A percentile compares a stretch with the other conserved stretches of the same genome.
Evolutionary conservation across 1,140 invertebrate species (phyloP).

Genomic region (Oreohelix idahoensis): DNA sequence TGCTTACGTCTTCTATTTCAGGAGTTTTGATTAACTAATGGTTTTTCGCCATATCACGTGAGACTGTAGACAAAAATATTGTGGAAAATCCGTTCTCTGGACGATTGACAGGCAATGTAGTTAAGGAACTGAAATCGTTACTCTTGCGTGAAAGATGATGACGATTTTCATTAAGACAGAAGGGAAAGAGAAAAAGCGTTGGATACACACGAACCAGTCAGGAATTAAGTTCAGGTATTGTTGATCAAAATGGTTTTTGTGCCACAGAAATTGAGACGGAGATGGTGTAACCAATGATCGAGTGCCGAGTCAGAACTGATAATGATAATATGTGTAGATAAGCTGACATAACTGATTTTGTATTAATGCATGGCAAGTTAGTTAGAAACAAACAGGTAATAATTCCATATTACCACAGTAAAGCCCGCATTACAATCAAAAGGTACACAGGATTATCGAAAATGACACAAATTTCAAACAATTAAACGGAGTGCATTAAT

Average conservation of each 20-base stretch:
- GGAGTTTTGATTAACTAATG: background rate
- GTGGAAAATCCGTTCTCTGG: background rate
- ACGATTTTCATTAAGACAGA: background rate
- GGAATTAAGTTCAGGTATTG: background rate
- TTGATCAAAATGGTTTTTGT: background rate
- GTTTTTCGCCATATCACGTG: slow-evolving; percentile 39
- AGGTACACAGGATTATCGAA: no score
- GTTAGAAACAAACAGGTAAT: no score
- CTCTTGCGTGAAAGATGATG: background rate
- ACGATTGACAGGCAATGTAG: background rate
- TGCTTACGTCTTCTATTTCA: background rate
- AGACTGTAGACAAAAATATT: slow-evolving; percentile 7
- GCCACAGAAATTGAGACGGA: no score
- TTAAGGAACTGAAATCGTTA: background rate
- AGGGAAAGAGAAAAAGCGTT: background rate
- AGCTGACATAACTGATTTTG: no score
- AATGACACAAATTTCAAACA: no score
- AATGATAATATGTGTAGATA: no score
- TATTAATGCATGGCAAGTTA: no score
- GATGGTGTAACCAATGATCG: no score
- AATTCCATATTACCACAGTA: no score
- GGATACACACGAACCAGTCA: background rate
- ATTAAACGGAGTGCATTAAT: no score
- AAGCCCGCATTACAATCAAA: no score
- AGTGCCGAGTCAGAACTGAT: no score